Conservation (phyloP, 2,797 vertebrate species). For the Sparus aurata region DNA sequence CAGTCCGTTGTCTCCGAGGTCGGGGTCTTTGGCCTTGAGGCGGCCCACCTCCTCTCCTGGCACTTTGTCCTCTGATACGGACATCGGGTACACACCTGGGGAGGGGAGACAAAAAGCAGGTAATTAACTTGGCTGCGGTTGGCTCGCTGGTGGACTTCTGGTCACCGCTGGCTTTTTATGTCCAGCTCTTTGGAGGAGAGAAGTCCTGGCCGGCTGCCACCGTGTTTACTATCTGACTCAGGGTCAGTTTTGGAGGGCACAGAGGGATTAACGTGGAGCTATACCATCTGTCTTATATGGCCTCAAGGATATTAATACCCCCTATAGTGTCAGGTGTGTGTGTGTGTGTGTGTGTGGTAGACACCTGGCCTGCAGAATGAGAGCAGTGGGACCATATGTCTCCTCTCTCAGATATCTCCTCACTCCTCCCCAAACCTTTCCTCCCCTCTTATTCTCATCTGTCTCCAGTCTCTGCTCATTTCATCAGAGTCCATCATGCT, state of each 20-base stretch:
- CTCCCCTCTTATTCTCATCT: slow-evolving; percentile 9
- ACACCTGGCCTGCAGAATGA: slow-evolving; percentile 69
- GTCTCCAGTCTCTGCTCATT: slow-evolving; percentile 17
- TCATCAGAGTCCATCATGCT: slow-evolving; percentile 11
- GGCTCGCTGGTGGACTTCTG: slow-evolving; percentile 6
- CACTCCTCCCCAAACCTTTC: slow-evolving; percentile 15
- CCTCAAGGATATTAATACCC: slow-evolving; percentile 51
- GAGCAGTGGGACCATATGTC: slow-evolving; percentile 74
- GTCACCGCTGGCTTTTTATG: slow-evolving; percentile 30
- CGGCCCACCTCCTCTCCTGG: slow-evolving; percentile 87
- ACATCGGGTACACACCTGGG: slow-evolving; percentile 93
- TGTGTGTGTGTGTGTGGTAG: slow-evolving; percentile 54
- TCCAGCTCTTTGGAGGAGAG: slow-evolving; percentile 47
- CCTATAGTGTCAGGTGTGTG: slow-evolving; percentile 67
- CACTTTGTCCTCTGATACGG: slow-evolving; percentile 89
- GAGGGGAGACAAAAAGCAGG: neutral
- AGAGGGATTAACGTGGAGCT: slow-evolving; percentile 65
- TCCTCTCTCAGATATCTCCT: neutral
- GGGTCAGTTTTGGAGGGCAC: slow-evolving; percentile 71
- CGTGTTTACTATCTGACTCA: slow-evolving; percentile 65
- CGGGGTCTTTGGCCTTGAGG: slow-evolving; percentile 95
- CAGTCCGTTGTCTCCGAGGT: slow-evolving; percentile 95
- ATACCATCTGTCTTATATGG: slow-evolving; percentile 72
- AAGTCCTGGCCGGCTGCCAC: slow-evolving; percentile 57
- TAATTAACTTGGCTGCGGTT: neutral